Conservation (phyloP, 2,888 invertebrate species). For the Pimpla rufipes region DNA sequence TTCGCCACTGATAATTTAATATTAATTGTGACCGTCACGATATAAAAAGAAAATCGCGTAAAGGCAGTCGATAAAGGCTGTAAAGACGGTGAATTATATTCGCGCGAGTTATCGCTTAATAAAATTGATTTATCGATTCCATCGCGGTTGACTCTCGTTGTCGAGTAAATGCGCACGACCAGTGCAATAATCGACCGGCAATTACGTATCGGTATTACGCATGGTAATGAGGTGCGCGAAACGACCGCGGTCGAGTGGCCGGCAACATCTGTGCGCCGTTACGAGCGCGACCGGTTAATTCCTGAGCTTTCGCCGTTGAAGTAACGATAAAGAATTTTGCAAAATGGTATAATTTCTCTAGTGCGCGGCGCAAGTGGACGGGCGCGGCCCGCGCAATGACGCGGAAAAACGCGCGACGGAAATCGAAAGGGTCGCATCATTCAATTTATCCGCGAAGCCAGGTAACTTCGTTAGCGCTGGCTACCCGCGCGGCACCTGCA, state of each 20-base stretch:
- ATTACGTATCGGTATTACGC: constrained; percentile 1
- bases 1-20: not conserved
- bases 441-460: constrained; percentile 75
- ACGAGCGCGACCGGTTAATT: not conserved
- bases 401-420: constrained; percentile 23
- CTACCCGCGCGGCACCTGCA: not conserved
- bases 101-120: not conserved
- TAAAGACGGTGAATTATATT: not conserved
- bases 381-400: not conserved
- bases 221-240: not conserved
- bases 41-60: not conserved
- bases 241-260: not conserved
- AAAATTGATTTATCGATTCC: not conserved
- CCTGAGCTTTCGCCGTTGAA: not conserved
- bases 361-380: not conserved
- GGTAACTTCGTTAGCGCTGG: constrained; percentile 71
- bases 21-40: not conserved
- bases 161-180: not conserved
- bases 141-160: not conserved
- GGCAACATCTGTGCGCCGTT: not conserved
- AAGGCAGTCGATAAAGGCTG: not conserved
- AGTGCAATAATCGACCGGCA: not conserved
- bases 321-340: not conserved
- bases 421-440: constrained; percentile 58
- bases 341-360: not conserved